These are phyloP conservation scores for Aurelia aurita DNA, from an alignment of 30 jellyfish, hydroid and myxozoan species.

Conservation along the genomic window DNA sequence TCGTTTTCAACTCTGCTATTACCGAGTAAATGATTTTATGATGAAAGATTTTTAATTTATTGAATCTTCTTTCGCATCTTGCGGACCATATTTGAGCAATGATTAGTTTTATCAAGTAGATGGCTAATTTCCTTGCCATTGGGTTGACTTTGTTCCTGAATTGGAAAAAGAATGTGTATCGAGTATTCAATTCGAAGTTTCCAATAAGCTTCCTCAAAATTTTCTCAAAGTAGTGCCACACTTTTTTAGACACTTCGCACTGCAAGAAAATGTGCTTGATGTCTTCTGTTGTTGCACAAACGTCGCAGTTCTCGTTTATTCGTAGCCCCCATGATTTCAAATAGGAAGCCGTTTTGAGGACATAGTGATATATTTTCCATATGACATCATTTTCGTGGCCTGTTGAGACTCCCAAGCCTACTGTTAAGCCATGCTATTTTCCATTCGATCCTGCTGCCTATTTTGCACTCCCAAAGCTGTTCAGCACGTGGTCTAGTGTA, in stretches of 20 bases:
- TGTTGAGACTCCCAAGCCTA: not conserved
- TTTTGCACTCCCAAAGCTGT: not conserved
- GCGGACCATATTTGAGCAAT: not conserved
- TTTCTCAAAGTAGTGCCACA: too few species aligned
- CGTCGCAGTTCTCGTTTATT: not conserved
- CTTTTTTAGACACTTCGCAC: not conserved
- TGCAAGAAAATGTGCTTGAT: not conserved
- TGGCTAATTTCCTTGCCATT: not conserved
- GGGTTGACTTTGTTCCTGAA: too few species aligned
- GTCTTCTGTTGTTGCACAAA: not conserved
- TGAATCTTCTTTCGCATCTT: not conserved
- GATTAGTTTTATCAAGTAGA: not conserved
- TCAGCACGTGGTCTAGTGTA: not conserved
- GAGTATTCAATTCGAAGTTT: too few species aligned
- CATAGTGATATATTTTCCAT: not conserved
- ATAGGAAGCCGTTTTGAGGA: not conserved
- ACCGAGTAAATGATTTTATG: not conserved
- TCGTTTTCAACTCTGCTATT: not conserved
- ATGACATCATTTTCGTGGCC: constrained; percentile 2
- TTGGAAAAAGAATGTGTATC: not conserved
- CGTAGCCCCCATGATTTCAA: constrained; percentile 1
- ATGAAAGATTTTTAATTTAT: too few species aligned
- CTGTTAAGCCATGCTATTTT: not conserved
- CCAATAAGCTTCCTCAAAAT: not conserved
- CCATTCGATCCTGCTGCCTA: not conserved